Evolutionary conservation across 2,888 invertebrate genomes (phyloP).

Genomic region (Trichacis sp.): DNA sequence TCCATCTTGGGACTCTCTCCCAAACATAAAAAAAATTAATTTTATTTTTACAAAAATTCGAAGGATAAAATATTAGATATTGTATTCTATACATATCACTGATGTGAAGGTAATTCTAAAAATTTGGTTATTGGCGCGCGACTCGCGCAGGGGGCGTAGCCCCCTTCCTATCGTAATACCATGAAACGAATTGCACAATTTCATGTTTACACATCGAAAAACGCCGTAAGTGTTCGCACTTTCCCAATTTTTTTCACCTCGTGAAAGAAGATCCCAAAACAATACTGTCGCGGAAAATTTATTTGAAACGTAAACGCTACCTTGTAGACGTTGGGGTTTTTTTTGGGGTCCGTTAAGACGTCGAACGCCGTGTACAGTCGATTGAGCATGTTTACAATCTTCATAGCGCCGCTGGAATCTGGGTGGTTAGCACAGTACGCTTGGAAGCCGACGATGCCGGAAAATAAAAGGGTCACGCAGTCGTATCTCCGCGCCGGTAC

Average conservation of each 20-base stretch:
- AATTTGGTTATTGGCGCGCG: neutral
- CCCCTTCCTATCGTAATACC: no score
- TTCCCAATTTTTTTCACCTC: no score
- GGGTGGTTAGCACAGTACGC: constrained; percentile 91
- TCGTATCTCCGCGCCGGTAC: constrained; percentile 91
- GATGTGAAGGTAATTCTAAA: no score
- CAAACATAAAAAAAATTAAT: no score
- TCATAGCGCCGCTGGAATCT: constrained; percentile 94
- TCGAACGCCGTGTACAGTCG: constrained; percentile 94
- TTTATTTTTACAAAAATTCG: no score
- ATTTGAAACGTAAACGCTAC: constrained; percentile 70
- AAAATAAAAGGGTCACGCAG: constrained; percentile 92
- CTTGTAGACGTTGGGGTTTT: constrained; percentile 95
- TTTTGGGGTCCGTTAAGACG: constrained; percentile 90
- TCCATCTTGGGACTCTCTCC: no score
- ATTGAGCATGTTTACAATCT: constrained; percentile 94
- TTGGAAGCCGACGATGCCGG: constrained; percentile 92
- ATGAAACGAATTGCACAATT: no score
- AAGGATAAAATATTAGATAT: no score
- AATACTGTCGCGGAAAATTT: neutral
- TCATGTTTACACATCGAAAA: no score
- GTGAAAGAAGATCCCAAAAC: neutral
- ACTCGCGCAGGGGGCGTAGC: no score
- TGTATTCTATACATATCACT: no score
- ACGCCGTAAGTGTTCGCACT: no score